Base-by-base conservation (phyloP, 2,888 invertebrate genomes). In the Pterostichus madidus region DNA sequence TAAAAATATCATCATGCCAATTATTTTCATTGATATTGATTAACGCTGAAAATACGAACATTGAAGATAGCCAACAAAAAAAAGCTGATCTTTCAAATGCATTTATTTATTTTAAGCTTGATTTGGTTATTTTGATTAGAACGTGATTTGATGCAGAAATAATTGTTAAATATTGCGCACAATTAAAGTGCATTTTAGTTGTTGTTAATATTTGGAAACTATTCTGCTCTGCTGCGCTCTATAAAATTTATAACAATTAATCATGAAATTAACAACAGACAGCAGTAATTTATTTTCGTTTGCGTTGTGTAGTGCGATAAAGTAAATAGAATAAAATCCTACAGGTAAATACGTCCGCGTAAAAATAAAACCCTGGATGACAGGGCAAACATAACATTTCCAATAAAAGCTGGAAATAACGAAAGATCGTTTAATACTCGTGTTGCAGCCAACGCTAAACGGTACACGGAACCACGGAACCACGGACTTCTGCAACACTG, bases 351-450 rank as follows among this genome's bases (percentile, higher is more conserved):
- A 64, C n/a, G 13, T 3, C 13, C 11, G 17, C n/a, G 32, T 64
- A 31, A 32, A 49, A 49, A 49, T 49, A 49, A 13, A n/a, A n/a
- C 13, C 32, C 13, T 24, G 49, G 75, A 75, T 75, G 75, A 75
- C 46, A 75, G 49, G 6, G 61, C 46, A 61, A 79, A 79, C 35
- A 59, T 15, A 78, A 56, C 61, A 79, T 46, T 32, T 68, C 80
- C 80, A 64, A 80, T 68, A 52, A 80, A 80, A 80, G 39, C 13
- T 68, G 49, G 13, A 49, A 80, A 80, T 80, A 80, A 80, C 49
- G 31, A 77, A 77, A 64, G n/a, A 80, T 64, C 68, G 68, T 68
- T 80, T 68, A 80, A 68, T 78, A 46, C 76, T 32, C 56, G 49
- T 49, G 49, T 49, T 49, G 11, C 49, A 49, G 49, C 13, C 11